Evolutionary conservation across 2,113 vertebrate genomes (phyloP).

Genomic region (Alosa alosa): DNA sequence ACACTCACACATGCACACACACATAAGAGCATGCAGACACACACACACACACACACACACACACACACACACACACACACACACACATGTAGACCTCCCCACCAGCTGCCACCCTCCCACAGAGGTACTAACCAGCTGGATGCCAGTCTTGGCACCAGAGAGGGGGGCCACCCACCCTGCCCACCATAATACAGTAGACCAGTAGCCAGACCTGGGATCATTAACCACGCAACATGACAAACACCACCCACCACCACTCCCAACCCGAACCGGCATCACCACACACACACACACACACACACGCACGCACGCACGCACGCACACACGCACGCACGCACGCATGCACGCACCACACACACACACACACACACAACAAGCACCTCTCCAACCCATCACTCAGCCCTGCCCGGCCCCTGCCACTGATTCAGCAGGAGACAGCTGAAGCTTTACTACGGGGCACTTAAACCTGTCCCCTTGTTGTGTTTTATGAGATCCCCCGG

Average conservation of each 20-base stretch:
- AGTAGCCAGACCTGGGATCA: not conserved
- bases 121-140: slow-evolving; percentile 5
- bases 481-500: slow-evolving; percentile 46
- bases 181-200: not conserved
- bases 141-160: not conserved
- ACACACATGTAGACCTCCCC: not conserved
- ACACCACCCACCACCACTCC: too few relatives aligned
- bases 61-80: not conserved
- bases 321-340: too few relatives aligned
- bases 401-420: slow-evolving; percentile 12
- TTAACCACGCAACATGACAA: not conserved
- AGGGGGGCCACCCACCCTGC: not conserved
- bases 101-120: not conserved
- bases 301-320: too few relatives aligned
- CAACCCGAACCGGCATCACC: too few relatives aligned
- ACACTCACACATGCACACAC: not conserved
- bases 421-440: slow-evolving; percentile 32
- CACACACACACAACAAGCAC: too few relatives aligned
- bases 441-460: slow-evolving; percentile 38
- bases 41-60: not conserved
- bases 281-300: too few relatives aligned
- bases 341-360: too few relatives aligned
- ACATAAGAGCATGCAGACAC: not conserved
- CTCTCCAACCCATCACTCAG: not conserved
- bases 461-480: slow-evolving; percentile 35